These are phyloP conservation scores for Adela reaumurella DNA, from an alignment of 2,888 invertebrate species.

Conservation along the genomic window DNA sequence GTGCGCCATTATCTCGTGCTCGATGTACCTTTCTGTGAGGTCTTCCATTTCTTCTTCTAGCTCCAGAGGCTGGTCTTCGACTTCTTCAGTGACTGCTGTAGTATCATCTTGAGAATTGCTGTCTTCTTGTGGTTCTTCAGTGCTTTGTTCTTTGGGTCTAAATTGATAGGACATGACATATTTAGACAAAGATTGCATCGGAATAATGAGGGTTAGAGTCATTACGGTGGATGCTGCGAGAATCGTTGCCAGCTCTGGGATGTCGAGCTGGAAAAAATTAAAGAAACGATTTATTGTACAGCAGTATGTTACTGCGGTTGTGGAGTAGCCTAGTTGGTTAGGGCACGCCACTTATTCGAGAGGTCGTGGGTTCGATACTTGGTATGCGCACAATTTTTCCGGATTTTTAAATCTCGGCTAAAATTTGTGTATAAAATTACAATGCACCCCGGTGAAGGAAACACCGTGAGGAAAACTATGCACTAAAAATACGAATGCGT, in stretches of 20 bases:
- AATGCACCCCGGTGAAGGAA: too few species aligned
- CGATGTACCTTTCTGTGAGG: conserved; percentile 20
- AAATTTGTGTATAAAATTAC: too few species aligned
- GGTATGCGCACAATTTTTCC: too few species aligned
- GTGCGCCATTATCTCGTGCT: conserved; percentile 33
- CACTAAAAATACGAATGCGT: too few species aligned
- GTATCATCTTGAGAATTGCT: conserved; percentile 12
- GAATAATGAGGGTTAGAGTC: conserved; percentile 63
- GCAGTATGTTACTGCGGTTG: too few species aligned
- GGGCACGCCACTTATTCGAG: too few species aligned
- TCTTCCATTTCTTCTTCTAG: conserved; percentile 19
- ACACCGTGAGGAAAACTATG: too few species aligned
- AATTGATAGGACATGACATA: conserved; percentile 20
- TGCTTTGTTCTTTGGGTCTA: conserved; percentile 8
- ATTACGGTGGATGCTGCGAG: conserved; percentile 48
- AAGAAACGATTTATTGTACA: too few species aligned
- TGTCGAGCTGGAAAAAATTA: conserved; percentile 55
- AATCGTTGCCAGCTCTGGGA: conserved; percentile 52
- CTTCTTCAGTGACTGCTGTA: conserved; percentile 9
- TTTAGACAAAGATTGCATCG: conserved; percentile 55
- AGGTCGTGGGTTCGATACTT: too few species aligned
- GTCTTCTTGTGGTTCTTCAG: conserved; percentile 11
- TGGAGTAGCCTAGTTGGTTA: too few species aligned
- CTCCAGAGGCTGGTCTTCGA: conserved; percentile 14
- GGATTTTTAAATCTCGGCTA: too few species aligned